phyloP scores from a whole-genome alignment of 1,140 invertebrate genomes.

The Neodiprion lecontei region DNA sequence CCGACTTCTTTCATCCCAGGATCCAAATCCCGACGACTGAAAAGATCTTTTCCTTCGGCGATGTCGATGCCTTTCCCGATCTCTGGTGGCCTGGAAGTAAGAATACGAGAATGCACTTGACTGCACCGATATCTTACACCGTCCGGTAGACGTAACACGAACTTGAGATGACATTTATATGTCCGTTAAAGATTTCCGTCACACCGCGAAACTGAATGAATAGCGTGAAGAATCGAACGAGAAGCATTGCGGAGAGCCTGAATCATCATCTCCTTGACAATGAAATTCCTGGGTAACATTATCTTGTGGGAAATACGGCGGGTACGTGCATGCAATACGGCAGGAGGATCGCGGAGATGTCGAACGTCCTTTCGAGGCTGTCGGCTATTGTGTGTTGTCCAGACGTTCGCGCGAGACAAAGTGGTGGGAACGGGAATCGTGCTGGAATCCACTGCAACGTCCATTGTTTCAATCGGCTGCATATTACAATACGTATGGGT shows the following conservation, averaged over 20 bases:
- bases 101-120: too few relatives aligned
- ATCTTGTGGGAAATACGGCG: slow-evolving; percentile 42
- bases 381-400: slow-evolving; percentile 19
- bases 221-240: too few relatives aligned
- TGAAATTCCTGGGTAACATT: slow-evolving; percentile 43
- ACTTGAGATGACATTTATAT: too few relatives aligned
- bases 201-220: neutral
- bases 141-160: too few relatives aligned
- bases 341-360: slow-evolving; percentile 34
- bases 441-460: slow-evolving; percentile 34
- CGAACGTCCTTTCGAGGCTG: slow-evolving; percentile 46
- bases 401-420: slow-evolving; percentile 6
- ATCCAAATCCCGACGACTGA: neutral
- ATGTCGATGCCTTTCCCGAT: too few relatives aligned
- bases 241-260: neutral
- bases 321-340: slow-evolving; percentile 29
- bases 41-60: neutral
- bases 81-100: too few relatives aligned
- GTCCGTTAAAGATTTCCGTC: too few relatives aligned
- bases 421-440: slow-evolving; percentile 38
- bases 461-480: slow-evolving; percentile 1
- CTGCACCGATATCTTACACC: too few relatives aligned
- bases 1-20: neutral
- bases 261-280: slow-evolving; percentile 29
- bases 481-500: neutral